Base-by-base conservation (phyloP, 2,113 vertebrate genomes). In the Patagioenas fasciata region DNA sequence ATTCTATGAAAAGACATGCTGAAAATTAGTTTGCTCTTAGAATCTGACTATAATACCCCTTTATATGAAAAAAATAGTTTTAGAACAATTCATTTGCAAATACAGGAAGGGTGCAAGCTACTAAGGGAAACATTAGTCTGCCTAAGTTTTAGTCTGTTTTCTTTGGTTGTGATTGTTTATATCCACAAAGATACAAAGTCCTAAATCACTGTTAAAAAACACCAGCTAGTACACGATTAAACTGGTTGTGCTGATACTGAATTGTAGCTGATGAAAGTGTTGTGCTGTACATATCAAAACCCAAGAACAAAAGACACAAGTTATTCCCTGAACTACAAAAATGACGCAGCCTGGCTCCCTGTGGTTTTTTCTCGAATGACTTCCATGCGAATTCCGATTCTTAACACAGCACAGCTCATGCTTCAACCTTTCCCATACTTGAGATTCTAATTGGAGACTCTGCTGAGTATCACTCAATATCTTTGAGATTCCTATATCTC, bases 211-310 rank as follows among this genome's bases (percentile, higher is more conserved):
- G 53, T n/a, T 48, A 48, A 38, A 44, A 83, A 2, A 57, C 7
- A 2, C 16, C 16, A 78, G 50, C 21, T 78, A 58, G 56, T 38
- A 24, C 48, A 64, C 1, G 5, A 91, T 70, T 40, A 40, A 85
- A 66, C 58, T 54, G 48, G 87, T 53, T 57, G 72, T 93, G 90
- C 61, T 85, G 89, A n/a, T 26, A 6, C 36, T 4, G 57, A 79
- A 26, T 1, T 16, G 62, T 1, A 79, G 38, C 60, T 92, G 90
- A 81, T 91, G 70, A 79, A 95, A 92, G 69, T 3, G 42, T 32
- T 96, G 38, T 82, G 84, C 77, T 94, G 77, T 42, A 91, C 83
- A 17, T 38, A 93, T 93, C 95, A 96, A 90, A 73, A 64, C n/a
- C 50, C 31, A 29, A 28, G 94, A 94, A 88, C 18, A 91, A 58